phyloP scores from a whole-genome alignment of 2,113 vertebrate species.

The Donacobius atricapilla region DNA sequence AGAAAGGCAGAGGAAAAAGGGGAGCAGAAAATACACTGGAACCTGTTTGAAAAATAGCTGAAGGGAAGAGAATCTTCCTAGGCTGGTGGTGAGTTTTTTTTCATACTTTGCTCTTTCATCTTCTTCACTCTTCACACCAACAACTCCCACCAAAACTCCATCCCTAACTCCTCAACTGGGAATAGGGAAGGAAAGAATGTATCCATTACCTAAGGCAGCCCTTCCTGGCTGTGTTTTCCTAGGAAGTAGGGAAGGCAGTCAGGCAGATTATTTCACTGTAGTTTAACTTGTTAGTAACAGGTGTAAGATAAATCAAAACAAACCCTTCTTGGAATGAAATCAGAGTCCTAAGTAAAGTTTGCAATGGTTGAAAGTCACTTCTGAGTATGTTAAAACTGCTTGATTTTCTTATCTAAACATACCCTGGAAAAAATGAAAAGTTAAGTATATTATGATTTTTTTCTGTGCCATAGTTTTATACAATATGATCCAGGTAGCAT shows the following conservation, averaged over 20 bases:
- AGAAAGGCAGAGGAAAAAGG: background rate
- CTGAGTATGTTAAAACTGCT: background rate
- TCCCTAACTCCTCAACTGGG: background rate
- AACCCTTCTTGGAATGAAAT: background rate
- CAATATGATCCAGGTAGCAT: background rate
- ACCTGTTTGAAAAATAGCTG: background rate
- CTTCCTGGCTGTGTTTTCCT: background rate
- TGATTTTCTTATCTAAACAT: background rate
- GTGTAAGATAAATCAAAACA: constrained; percentile 4
- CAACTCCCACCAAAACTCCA: background rate
- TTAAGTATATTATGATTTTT: background rate
- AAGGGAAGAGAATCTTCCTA: background rate
- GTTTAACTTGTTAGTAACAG: background rate
- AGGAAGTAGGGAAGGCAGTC: background rate
- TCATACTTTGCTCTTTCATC: background rate
- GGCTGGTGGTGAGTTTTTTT: background rate
- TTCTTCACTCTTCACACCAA: background rate
- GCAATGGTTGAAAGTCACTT: background rate
- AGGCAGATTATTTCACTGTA: background rate
- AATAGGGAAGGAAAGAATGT: background rate
- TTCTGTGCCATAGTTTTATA: background rate
- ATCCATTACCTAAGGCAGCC: background rate
- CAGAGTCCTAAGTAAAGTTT: background rate
- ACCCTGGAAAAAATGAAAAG: background rate
- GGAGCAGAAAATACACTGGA: background rate